Evolutionary conservation across 2,888 invertebrate species (phyloP), one percentile per base, ranked within the genome.

Genomic region (Hesperia comma): DNA sequence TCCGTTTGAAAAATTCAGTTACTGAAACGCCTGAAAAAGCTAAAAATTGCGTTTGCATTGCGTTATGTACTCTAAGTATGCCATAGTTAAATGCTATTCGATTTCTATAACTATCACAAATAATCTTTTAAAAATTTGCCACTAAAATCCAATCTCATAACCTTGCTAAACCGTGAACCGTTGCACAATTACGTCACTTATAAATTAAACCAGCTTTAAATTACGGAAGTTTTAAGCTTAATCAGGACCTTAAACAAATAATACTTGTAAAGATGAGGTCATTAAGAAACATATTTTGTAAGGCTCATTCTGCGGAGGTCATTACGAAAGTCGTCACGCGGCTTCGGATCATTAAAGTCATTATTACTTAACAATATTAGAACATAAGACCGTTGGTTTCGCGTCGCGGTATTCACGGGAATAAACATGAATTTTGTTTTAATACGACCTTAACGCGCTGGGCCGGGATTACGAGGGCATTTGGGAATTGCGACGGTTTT

Each of bases 311-410:
- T 46, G n/a, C 37, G 43, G 15, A 43, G 43, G 15, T 12, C 62
- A n/a, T n/a, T n/a, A n/a, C n/a, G n/a, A n/a, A n/a, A n/a, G n/a
- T 56, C 57, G 63, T 57, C 57, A 43, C 63, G 56, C 51, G 33
- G 15, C 56, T 57, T 63, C 57, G 40, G 57, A 57, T 64, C 63
- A 55, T 57, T 63, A 57, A 51, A 63, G 57, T 51, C 57, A 40
- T 63, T 43, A 63, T 63, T 63, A 57, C 63, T 63, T 63, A 57
- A 57, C 49, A 57, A 63, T 63, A 57, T 63, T 56, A 63, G 63
- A 56, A 63, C 37, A 37, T 56, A 21, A 26, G 56, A 63, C 54
- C 41, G 51, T 40, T 15, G 55, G 55, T 55, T 55, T 33, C 54
- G 43, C 43, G 49, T 49, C 19, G 49, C 49, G 49, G 49, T 49